phyloP scores from a whole-genome alignment of 2,888 invertebrate species.

The Leptopilina myrica region DNA sequence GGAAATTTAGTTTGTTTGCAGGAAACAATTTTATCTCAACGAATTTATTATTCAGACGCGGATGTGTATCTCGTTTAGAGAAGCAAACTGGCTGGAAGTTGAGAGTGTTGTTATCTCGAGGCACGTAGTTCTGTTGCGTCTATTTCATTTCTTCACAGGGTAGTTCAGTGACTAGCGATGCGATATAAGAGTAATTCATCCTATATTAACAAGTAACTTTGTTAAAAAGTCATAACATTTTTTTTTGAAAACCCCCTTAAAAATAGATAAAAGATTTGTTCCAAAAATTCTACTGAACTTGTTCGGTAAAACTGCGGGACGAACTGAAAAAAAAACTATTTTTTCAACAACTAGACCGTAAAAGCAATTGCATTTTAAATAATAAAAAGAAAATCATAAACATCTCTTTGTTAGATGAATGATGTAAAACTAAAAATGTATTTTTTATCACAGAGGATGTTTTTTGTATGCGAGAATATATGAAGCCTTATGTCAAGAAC shows the following conservation, averaged over 20 bases:
- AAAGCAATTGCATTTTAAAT: too few species aligned
- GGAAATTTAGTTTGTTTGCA: too few species aligned
- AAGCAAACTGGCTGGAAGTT: constrained; percentile 45
- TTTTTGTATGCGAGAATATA: too few species aligned
- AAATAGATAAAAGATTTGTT: not conserved
- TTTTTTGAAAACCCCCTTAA: not conserved
- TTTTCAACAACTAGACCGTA: too few species aligned
- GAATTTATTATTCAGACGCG: constrained; percentile 18
- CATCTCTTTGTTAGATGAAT: too few species aligned
- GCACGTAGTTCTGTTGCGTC: constrained; percentile 73
- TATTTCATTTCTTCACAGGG: constrained; percentile 63
- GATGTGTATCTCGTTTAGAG: constrained; percentile 60
- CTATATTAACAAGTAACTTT: constrained; percentile 38
- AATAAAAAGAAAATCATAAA: too few species aligned
- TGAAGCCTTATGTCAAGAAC: not conserved
- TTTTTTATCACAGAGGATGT: too few species aligned
- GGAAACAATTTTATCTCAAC: not conserved
- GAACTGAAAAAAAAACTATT: too few species aligned
- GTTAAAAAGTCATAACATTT: constrained; percentile 18
- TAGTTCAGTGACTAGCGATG: constrained; percentile 45
- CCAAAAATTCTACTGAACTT: too few species aligned
- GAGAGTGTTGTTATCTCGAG: constrained; percentile 65
- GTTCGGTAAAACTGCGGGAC: too few species aligned
- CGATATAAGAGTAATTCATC: constrained; percentile 60
- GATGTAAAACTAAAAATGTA: too few species aligned